Evolutionary conservation across 1,140 invertebrate genomes (phyloP), one percentile per base, ranked within the genome.

Genomic region (Potamilus streckersoni): DNA sequence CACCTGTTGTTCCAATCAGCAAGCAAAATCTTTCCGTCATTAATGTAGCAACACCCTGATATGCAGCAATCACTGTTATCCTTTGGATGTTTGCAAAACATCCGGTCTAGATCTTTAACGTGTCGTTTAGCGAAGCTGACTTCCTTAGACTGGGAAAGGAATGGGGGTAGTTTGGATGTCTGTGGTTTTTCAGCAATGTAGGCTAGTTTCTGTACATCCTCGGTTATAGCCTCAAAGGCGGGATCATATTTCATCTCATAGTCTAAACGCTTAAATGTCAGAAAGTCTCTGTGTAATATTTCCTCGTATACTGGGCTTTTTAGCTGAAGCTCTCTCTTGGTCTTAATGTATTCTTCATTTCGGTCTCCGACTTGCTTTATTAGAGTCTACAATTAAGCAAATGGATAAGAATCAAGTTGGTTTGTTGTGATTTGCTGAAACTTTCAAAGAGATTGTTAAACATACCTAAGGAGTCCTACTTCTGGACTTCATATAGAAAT

Each of bases 221-320:
- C 55, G 20, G 69, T 69, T 3, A 77, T n/a, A 15, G 62, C 58
- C 6, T 77, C 69, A 17, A 71, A 69, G 49, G 27, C 56, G 17
- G 69, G 69, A 27, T 77, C 65, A 19, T 55, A 71, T 27, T 19
- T 38, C 17, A 72, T 72, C 60, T 77, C 75, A 55, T 77, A 77
- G 27, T 68, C 70, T 0, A 77, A 59, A n/a, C 75, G 38, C 8
- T 59, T 72, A 0, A 71, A n/a, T 5, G 59, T 66, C 59, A 72
- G 72, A 66, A 77, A 77, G 58, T 77, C 75, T 11, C 69, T 57
- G 19, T 69, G 64, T 1, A 77, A 59, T 67, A 77, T 77, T 55
- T 77, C 75, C 49, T 77, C 75, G 59, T 77, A 77, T 20, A 77
- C 66, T 11, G 69, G 75, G 63, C 75, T 72, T 69, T 77, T 77